These are phyloP conservation scores for Neomonachus schauinslandi DNA, from an alignment of 2,113 vertebrate genomes.

Conservation along the genomic window DNA sequence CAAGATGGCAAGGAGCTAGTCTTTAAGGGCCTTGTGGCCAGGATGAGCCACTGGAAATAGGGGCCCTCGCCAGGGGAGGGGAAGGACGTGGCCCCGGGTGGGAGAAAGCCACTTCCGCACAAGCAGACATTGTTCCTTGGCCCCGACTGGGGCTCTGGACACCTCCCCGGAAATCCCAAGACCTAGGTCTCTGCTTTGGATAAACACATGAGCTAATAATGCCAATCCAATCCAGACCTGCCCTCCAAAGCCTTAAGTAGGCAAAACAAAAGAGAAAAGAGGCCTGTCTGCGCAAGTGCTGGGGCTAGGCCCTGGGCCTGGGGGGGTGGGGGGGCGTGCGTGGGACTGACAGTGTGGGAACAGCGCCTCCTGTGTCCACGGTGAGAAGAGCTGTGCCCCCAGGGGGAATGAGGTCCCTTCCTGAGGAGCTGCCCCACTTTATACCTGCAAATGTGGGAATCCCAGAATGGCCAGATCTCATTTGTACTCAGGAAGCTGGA, in stretches of 20 bases:
- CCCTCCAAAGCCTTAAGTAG: background rate
- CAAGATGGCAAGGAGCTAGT: background rate
- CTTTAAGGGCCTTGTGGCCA: background rate
- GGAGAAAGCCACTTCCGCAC: background rate
- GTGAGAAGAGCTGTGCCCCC: too few relatives aligned
- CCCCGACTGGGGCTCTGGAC: background rate
- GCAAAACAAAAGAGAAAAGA: constrained; percentile 6
- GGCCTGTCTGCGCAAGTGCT: fast-evolving
- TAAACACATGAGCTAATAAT: constrained; percentile 48
- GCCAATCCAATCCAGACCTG: background rate
- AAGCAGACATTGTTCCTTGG: background rate
- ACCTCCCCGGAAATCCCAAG: background rate
- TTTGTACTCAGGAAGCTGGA: background rate
- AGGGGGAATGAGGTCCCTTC: background rate
- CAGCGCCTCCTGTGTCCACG: fast-evolving
- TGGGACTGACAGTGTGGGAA: background rate
- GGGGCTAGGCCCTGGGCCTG: background rate
- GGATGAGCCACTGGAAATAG: background rate
- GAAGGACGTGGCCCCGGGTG: background rate
- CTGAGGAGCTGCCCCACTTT: fast-evolving
- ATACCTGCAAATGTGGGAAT: background rate
- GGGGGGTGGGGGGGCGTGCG: fast-evolving
- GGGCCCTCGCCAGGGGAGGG: fast-evolving
- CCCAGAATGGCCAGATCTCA: background rate
- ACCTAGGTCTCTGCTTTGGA: background rate